Conservation (phyloP, 2,797 vertebrate species). For the Cuniculus paca region DNA sequence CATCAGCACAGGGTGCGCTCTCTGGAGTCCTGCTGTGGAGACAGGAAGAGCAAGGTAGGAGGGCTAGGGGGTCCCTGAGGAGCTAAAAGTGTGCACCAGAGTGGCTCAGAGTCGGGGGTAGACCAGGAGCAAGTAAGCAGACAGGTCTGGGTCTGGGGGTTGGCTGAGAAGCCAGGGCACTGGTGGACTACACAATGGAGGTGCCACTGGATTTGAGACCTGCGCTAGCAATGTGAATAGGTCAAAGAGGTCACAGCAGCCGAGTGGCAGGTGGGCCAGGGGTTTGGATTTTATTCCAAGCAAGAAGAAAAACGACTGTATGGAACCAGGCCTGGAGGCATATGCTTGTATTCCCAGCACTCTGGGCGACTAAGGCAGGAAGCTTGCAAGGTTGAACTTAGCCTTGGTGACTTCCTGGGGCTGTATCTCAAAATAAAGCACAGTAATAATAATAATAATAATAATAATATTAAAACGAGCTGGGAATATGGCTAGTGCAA, state of each 20-base stretch:
- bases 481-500: neutral
- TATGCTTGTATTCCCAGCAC: neutral
- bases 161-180: neutral
- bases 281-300: neutral
- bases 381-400: neutral
- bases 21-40: neutral
- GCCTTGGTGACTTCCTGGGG: neutral
- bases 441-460: neutral
- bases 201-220: too few relatives aligned
- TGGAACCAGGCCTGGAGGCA: neutral
- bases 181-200: fast-evolving
- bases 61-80: too few relatives aligned
- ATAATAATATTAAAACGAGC: neutral
- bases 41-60: too few relatives aligned
- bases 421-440: neutral
- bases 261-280: neutral
- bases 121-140: neutral
- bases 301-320: neutral
- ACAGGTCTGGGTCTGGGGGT: neutral
- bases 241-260: neutral
- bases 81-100: fast-evolving
- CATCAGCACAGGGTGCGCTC: fast-evolving
- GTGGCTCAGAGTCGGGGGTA: neutral
- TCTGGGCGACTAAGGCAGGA: neutral
- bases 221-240: fast-evolving